These are phyloP conservation scores for Tiliacea citrago DNA, from an alignment of 2,888 invertebrate genomes.

Conservation along the genomic window DNA sequence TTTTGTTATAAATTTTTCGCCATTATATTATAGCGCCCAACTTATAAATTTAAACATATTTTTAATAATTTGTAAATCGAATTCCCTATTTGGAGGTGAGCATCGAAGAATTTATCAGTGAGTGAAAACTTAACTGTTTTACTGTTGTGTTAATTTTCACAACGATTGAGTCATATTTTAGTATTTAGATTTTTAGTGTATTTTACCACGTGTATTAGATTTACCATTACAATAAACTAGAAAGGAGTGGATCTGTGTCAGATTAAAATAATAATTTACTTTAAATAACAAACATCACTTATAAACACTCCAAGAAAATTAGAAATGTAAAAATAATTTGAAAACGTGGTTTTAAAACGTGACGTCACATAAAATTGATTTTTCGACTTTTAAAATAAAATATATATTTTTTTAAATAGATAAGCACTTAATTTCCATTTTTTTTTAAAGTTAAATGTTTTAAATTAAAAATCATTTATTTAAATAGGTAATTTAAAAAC, in stretches of 20 bases:
- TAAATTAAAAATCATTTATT: not conserved
- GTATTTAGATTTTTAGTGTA: constrained; percentile 70
- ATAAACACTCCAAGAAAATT: constrained; percentile 56
- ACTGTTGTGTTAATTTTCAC: constrained; percentile 76
- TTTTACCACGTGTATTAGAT: constrained; percentile 76
- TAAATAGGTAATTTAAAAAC: constrained; percentile 1
- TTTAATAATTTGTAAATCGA: constrained; percentile 21
- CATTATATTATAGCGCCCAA: constrained; percentile 7
- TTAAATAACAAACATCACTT: constrained; percentile 38
- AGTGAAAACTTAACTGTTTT: constrained; percentile 21
- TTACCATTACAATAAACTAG: constrained; percentile 69
- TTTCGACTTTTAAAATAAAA: not conserved
- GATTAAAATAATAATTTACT: constrained; percentile 57
- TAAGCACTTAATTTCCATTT: too few relatives aligned
- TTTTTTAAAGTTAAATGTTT: not conserved
- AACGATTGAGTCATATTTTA: constrained; percentile 83
- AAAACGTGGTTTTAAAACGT: constrained; percentile 53
- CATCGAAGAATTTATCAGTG: constrained; percentile 33
- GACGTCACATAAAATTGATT: not conserved
- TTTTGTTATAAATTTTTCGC: constrained; percentile 13
- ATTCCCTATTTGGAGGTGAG: constrained; percentile 22
- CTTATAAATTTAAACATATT: constrained; percentile 18
- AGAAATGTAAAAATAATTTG: constrained; percentile 49
- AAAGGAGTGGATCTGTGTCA: constrained; percentile 64
- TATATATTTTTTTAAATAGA: not conserved